Percentiles rank a stretch among this genome's conserved stretches.
Evolutionary conservation across 2,888 invertebrate genomes (phyloP).

Genomic region (Boloria euphrosyne): DNA sequence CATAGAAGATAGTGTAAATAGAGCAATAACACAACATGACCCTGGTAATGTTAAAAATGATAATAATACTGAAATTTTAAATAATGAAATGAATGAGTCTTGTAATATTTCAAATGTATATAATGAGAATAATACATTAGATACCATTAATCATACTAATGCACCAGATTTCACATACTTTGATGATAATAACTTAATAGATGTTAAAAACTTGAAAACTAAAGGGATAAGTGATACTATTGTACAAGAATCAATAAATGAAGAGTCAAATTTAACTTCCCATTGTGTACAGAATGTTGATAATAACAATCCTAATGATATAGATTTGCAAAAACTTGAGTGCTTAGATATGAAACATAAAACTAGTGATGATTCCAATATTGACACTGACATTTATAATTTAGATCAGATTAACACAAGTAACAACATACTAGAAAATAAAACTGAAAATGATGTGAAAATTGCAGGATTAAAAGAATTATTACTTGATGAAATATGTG

Average conservation of each 20-base stretch:
- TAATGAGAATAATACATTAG: background rate
- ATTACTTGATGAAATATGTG: conserved; percentile 32
- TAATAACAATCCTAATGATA: background rate
- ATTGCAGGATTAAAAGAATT: background rate
- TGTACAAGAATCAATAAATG: background rate
- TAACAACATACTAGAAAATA: background rate
- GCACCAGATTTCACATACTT: background rate
- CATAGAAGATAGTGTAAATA: background rate
- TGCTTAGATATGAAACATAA: background rate
- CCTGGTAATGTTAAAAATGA: conserved; percentile 5
- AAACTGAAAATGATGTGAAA: background rate
- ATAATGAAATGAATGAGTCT: background rate
- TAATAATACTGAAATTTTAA: background rate
- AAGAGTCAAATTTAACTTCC: background rate
- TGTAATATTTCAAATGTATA: background rate
- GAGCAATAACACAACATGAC: background rate
- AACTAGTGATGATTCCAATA: background rate
- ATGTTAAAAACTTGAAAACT: background rate
- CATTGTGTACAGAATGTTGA: background rate
- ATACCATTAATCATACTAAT: background rate
- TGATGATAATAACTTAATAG: background rate
- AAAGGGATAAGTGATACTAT: background rate
- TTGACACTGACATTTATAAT: background rate
- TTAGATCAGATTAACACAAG: background rate
- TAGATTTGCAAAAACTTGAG: background rate